These are phyloP conservation scores for Argyra leucocephala DNA, from an alignment of 2,888 invertebrate genomes.

Conservation along the genomic window DNA sequence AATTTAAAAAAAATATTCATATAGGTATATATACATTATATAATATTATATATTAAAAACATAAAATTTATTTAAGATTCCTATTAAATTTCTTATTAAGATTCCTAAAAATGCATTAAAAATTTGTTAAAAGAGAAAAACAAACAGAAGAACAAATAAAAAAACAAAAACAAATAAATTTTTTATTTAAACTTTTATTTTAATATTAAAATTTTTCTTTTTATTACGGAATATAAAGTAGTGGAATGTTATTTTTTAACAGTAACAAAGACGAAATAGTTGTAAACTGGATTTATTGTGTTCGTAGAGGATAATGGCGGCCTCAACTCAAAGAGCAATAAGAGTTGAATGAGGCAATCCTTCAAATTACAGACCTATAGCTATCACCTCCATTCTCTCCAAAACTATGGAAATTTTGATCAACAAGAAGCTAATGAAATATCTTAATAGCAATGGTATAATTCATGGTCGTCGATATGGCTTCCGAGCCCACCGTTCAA, in stretches of 20 bases:
- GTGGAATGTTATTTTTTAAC: slow-evolving; percentile 9
- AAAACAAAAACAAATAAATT: not conserved
- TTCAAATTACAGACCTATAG: too few species aligned
- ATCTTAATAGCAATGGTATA: too few species aligned
- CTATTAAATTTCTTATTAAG: too few species aligned
- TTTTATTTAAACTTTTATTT: not conserved
- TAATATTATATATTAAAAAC: not conserved
- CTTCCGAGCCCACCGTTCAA: too few species aligned
- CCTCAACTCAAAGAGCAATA: slow-evolving; percentile 67
- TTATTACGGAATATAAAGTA: not conserved
- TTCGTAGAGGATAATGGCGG: slow-evolving; percentile 48
- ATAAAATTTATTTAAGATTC: not conserved
- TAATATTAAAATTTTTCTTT: not conserved
- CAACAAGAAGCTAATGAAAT: slow-evolving; percentile 35
- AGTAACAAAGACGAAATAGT: not conserved
- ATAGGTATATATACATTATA: not conserved
- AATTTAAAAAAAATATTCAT: not conserved
- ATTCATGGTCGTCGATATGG: too few species aligned
- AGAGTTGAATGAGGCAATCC: slow-evolving; percentile 68
- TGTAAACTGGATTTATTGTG: slow-evolving; percentile 26
- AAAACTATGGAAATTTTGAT: too few species aligned
- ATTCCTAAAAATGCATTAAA: not conserved
- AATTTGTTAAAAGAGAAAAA: not conserved
- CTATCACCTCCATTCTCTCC: too few species aligned
- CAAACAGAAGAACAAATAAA: not conserved